phyloP scores from a whole-genome alignment of 1,140 invertebrate species.

The Drosophila bocqueti region DNA sequence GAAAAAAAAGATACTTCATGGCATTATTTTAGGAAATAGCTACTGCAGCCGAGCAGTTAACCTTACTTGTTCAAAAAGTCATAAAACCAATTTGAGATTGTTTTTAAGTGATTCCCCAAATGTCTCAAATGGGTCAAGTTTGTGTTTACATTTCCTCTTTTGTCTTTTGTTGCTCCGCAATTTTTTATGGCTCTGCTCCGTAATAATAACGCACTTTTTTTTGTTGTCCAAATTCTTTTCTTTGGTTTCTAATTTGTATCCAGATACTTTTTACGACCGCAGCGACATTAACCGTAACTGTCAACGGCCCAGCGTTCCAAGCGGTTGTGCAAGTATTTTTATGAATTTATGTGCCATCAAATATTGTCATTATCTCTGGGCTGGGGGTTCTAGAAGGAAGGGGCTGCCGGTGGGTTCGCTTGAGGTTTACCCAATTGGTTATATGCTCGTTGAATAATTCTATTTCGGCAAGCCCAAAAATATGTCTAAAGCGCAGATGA shows the following conservation, averaged over 20 bases:
- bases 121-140: conserved; percentile 71
- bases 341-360: conserved; percentile 67
- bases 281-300: conserved; percentile 78
- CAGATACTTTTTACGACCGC: conserved; percentile 62
- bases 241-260: conserved; percentile 52
- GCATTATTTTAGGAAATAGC: conserved; percentile 6
- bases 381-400: conserved; percentile 27
- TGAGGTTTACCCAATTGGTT: conserved; percentile 20
- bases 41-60: conserved; percentile 9
- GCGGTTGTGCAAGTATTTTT: conserved; percentile 40
- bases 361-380: conserved; percentile 61
- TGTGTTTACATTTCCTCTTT: conserved; percentile 65
- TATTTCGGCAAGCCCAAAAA: conserved; percentile 40
- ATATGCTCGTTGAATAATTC: conserved; percentile 17
- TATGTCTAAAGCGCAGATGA: not conserved
- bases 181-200: conserved; percentile 50
- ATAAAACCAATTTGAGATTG: conserved; percentile 16
- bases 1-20: too few species aligned
- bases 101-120: conserved; percentile 32
- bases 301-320: conserved; percentile 43
- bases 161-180: conserved; percentile 32
- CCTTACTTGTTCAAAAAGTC: conserved; percentile 31
- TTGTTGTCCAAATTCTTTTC: conserved; percentile 47
- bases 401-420: not conserved
- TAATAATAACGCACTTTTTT: conserved; percentile 47